Base-by-base conservation (phyloP, 1,140 invertebrate genomes). In the Calephelis virginiensis region DNA sequence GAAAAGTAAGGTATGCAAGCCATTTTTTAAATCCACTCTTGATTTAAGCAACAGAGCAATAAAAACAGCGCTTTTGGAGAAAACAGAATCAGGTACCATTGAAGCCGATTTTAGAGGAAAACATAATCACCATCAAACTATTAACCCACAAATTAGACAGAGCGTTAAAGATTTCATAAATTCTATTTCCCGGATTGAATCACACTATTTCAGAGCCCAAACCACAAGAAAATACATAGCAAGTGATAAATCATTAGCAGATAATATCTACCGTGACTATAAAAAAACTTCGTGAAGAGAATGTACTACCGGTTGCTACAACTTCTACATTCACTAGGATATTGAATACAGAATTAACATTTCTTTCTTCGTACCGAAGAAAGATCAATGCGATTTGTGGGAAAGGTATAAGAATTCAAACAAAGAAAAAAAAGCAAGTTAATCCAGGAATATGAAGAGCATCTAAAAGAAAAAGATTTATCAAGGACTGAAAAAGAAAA, bases 321-420 rank as follows among this genome's bases (percentile, higher is more conserved):
- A 4, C 47, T 48, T 48, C 63, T 14, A 64, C 63, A 64, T 64
- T 64, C 11, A 37, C 5, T 12, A 56, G 48, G 9, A 64, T 64
- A 28, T 64, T 64, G n/a, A 53, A 64, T 8, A 56, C 47, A 3
- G 63, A 64, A 8, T 64, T 64, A 64, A 64, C 38, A 64, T 12
- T 48, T 48, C 47, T 48, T 48, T 48, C 5, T 48, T 12, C 9
- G 9, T 48, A 10, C 47, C 47, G n/a, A 11, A 48, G 12, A n/a
- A 48, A 48, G n/a, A n/a, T 12, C 6, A 48, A 0, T 28, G 28
- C n/a, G n/a, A 88, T 62, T 14, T 65, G 8, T 89, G 85, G 67
- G 75, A 76, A 38, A 59, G 70, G 12, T 87, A 73, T 62, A 77
- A 80, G 61, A 77, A 82, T 74, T 40, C 70, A 10, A 61, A 49